Percentiles rank a stretch among this genome's conserved stretches.
These are phyloP conservation scores for Caranx ignobilis DNA, from an alignment of 2,113 vertebrate species.

Conservation along the genomic window DNA sequence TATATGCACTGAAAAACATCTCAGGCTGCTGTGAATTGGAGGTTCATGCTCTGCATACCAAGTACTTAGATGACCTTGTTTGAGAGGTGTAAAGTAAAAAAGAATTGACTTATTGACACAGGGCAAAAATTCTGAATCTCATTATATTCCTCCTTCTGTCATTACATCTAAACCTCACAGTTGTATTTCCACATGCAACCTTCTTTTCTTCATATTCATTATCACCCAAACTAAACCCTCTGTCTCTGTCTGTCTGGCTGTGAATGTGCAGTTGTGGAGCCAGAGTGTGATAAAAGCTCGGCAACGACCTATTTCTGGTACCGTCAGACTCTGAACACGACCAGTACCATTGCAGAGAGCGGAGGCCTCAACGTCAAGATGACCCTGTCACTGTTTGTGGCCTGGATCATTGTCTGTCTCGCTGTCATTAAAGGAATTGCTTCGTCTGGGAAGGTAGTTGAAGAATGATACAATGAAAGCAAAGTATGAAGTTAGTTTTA, in stretches of 20 bases:
- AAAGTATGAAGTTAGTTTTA: background rate
- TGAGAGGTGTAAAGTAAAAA: conserved; percentile 29
- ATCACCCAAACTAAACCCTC: conserved; percentile 16
- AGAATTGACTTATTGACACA: conserved; percentile 45
- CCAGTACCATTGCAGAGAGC: conserved; percentile 93
- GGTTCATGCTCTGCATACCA: conserved; percentile 46
- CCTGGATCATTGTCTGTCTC: conserved; percentile 96
- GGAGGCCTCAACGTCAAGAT: conserved; percentile 97
- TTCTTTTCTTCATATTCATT: background rate
- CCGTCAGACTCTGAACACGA: conserved; percentile 95
- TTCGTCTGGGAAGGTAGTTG: conserved; percentile 95
- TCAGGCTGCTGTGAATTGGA: conserved; percentile 31
- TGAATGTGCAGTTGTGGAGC: conserved; percentile 88
- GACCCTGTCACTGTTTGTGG: conserved; percentile 92
- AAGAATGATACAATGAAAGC: background rate
- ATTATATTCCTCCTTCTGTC: conserved; percentile 20
- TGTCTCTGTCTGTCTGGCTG: background rate
- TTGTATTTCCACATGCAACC: conserved; percentile 10
- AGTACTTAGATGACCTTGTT: conserved; percentile 58
- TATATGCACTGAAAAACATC: conserved; percentile 10
- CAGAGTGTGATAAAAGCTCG: conserved; percentile 96
- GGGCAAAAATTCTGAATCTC: conserved; percentile 41
- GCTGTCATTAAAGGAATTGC: conserved; percentile 97
- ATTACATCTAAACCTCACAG: background rate
- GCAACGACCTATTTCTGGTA: conserved; percentile 99